Evolutionary conservation across 2,888 invertebrate species (phyloP).

Genomic region (Choreutis nemorana): DNA sequence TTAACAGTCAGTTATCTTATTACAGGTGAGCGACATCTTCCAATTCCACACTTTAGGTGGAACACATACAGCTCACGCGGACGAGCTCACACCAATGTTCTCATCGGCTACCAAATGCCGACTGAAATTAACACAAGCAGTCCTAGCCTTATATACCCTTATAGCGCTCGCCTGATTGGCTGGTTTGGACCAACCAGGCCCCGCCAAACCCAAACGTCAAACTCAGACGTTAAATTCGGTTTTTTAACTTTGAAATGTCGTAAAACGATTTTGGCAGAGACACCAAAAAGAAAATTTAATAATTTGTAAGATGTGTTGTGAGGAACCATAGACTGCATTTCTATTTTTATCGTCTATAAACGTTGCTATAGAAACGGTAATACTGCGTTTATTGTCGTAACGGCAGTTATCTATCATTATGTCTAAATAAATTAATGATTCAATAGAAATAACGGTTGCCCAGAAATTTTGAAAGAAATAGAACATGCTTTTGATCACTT

Average conservation of each 20-base stretch:
- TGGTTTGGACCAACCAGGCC: slow-evolving; percentile 16
- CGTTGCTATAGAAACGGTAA: too few species aligned
- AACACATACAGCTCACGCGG: slow-evolving; percentile 52
- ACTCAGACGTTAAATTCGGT: slow-evolving; percentile 6
- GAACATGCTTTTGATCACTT: too few species aligned
- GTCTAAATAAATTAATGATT: too few species aligned
- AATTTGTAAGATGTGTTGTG: slow-evolving; percentile 1
- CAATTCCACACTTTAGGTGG: slow-evolving; percentile 75
- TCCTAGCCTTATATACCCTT: slow-evolving; percentile 28
- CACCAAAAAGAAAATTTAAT: slow-evolving; percentile 1
- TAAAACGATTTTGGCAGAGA: slow-evolving; percentile 3
- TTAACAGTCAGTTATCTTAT: too few species aligned
- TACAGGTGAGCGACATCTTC: slow-evolving; percentile 75
- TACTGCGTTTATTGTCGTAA: too few species aligned
- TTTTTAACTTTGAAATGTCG: slow-evolving; percentile 4
- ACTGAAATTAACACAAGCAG: slow-evolving; percentile 14
- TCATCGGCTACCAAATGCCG: slow-evolving; percentile 21
- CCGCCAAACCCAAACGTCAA: slow-evolving; percentile 8
- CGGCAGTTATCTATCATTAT: too few species aligned
- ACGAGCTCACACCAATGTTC: slow-evolving; percentile 48
- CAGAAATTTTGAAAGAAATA: too few species aligned
- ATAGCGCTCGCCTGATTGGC: slow-evolving; percentile 19
- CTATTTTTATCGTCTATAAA: too few species aligned
- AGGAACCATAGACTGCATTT: too few species aligned
- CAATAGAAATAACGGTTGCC: too few species aligned